Evolutionary conservation across 2,888 invertebrate genomes (phyloP).

Genomic region (Caenorhabditis sp.): DNA sequence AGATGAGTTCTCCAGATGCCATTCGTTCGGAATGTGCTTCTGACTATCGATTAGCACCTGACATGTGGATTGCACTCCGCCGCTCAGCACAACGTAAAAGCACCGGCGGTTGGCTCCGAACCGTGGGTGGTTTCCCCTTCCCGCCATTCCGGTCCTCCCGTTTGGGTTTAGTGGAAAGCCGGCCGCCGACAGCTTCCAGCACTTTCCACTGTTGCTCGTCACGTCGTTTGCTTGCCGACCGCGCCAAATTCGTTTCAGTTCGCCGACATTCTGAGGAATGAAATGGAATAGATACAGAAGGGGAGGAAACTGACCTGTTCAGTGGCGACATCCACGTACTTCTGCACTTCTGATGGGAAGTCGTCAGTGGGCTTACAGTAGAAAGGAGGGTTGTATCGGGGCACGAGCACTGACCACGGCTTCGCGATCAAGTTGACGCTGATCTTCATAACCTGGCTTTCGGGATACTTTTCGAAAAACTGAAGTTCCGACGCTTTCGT

Average conservation of each 20-base stretch:
- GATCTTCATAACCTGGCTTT: constrained; percentile 36
- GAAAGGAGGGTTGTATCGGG: constrained; percentile 70
- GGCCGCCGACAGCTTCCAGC: constrained; percentile 57
- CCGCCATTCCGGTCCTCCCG: constrained; percentile 72
- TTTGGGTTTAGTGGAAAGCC: constrained; percentile 78
- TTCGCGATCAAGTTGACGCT: constrained; percentile 44
- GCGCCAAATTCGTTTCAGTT: constrained; percentile 64
- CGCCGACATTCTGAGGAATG: constrained; percentile 70
- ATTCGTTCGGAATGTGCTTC: constrained; percentile 67
- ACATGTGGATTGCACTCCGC: constrained; percentile 30
- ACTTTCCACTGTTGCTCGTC: constrained; percentile 38
- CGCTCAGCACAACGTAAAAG: constrained; percentile 68
- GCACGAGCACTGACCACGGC: constrained; percentile 65
- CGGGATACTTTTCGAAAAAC: constrained; percentile 51
- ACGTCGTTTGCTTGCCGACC: constrained; percentile 65
- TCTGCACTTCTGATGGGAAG: constrained; percentile 67
- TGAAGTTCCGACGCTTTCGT: constrained; percentile 30
- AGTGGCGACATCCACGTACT: constrained; percentile 70
- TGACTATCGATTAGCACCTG: constrained; percentile 55
- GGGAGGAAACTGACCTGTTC: constrained; percentile 64
- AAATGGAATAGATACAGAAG: too few relatives aligned
- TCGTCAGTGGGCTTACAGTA: constrained; percentile 70
- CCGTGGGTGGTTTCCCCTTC: constrained; percentile 74
- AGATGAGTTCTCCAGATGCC: constrained; percentile 64
- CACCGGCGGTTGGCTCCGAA: constrained; percentile 76